Evolutionary conservation across 1,140 invertebrate species (phyloP).

Genomic region (Dreissena polymorpha): DNA sequence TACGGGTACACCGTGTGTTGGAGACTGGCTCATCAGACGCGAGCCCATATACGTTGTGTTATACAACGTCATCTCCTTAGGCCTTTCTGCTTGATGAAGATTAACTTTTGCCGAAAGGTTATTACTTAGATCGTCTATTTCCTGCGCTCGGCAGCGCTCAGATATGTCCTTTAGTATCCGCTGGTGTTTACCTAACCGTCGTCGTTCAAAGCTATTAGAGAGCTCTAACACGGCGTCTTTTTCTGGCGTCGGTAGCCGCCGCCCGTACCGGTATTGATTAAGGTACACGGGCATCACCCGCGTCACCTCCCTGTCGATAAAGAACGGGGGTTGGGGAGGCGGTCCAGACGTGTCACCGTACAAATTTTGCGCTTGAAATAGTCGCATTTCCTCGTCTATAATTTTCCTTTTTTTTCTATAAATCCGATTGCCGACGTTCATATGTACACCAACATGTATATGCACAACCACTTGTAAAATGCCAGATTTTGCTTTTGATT

Average conservation of each 20-base stretch:
- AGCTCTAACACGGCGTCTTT: slow-evolving; percentile 65
- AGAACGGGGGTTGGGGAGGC: slow-evolving; percentile 59
- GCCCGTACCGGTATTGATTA: slow-evolving; percentile 58
- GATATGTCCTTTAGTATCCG: slow-evolving; percentile 64
- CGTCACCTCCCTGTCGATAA: slow-evolving; percentile 52
- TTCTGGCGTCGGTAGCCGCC: slow-evolving; percentile 66
- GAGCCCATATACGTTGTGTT: slow-evolving; percentile 37
- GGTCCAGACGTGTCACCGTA: slow-evolving; percentile 33
- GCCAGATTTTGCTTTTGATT: no score
- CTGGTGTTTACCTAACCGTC: slow-evolving; percentile 67
- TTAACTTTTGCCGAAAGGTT: slow-evolving; percentile 50
- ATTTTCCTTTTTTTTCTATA: no score
- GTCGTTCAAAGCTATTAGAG: slow-evolving; percentile 63
- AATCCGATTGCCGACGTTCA: no score
- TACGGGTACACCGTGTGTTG: no score
- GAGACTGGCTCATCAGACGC: not conserved
- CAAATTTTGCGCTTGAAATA: slow-evolving; percentile 54
- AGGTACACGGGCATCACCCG: slow-evolving; percentile 53
- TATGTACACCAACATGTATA: no score
- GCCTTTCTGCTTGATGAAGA: slow-evolving; percentile 11
- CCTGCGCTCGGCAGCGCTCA: slow-evolving; percentile 65
- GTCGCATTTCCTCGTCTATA: slow-evolving; percentile 46
- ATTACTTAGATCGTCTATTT: slow-evolving; percentile 53
- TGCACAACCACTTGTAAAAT: no score
- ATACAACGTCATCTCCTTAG: slow-evolving; percentile 48